Percentiles rank a stretch among this genome's conserved stretches.
phyloP scores from a whole-genome alignment of 2,797 vertebrate genomes.

The Lutjanus argentimaculatus region DNA sequence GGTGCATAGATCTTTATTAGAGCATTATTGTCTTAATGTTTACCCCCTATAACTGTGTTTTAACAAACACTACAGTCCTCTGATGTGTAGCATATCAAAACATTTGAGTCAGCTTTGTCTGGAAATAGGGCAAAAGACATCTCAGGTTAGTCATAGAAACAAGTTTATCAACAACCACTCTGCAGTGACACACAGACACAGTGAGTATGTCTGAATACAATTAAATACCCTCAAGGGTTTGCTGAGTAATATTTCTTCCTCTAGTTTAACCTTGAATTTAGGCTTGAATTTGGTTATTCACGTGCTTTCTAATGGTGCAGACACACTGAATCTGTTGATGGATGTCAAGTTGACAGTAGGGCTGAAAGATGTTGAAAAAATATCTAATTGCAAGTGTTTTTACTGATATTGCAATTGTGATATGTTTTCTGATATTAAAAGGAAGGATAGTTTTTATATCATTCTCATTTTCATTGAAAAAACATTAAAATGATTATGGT shows the following conservation, averaged over 20 bases:
- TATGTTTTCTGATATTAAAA: too few species aligned
- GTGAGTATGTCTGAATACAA: not conserved
- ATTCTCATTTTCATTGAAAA: too few species aligned
- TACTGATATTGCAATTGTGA: too few species aligned
- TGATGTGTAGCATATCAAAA: conserved; percentile 15
- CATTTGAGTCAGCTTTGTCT: conserved; percentile 17
- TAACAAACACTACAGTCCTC: not conserved
- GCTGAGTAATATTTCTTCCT: not conserved
- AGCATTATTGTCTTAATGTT: not conserved
- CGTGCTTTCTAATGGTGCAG: not conserved
- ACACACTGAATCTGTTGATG: too few species aligned
- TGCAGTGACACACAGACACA: conserved; percentile 13
- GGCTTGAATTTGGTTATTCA: not conserved
- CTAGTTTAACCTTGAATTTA: not conserved
- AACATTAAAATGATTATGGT: too few species aligned
- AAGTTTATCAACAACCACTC: conserved; percentile 27
- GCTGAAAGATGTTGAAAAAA: too few species aligned
- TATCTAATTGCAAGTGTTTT: too few species aligned
- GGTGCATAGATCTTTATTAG: not conserved
- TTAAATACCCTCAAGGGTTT: not conserved
- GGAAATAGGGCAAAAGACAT: conserved; percentile 32
- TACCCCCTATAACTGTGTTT: not conserved
- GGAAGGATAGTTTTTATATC: too few species aligned
- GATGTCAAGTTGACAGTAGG: too few species aligned
- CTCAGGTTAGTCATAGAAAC: conserved; percentile 30